phyloP scores from a whole-genome alignment of 2,113 vertebrate genomes.

The Symphodus melops region DNA sequence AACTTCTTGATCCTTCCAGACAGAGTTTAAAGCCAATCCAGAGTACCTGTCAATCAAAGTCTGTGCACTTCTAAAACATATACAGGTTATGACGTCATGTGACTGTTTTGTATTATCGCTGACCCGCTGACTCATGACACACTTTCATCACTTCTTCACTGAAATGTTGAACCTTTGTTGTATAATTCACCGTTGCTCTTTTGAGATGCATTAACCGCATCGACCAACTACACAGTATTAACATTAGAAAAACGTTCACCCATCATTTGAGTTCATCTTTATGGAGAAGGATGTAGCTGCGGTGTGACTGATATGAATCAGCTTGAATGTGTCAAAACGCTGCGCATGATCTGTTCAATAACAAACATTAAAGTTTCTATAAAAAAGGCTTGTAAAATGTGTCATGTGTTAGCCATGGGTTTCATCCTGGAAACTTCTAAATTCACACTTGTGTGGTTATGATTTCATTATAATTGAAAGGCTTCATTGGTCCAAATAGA shows the following conservation, averaged over 20 bases:
- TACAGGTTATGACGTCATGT: no score
- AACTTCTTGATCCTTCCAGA: background rate
- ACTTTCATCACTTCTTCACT: no score
- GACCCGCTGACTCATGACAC: no score
- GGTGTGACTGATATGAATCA: background rate
- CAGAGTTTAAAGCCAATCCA: background rate
- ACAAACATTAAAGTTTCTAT: background rate
- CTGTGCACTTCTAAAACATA: no score
- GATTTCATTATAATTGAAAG: constrained; percentile 32
- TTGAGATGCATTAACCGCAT: no score
- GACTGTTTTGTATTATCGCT: no score
- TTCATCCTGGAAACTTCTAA: background rate
- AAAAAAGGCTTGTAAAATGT: background rate
- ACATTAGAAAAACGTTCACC: background rate
- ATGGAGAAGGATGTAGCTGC: background rate
- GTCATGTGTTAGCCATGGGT: background rate
- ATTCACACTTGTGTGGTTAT: constrained; percentile 19
- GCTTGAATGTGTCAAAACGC: background rate
- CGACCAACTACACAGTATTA: no score
- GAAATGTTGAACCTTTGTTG: no score
- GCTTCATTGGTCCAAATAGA: constrained; percentile 33
- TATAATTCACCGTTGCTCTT: no score
- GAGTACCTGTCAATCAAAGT: background rate
- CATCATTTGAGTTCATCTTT: background rate
- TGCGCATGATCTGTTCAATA: background rate